Evolutionary conservation across 2,888 invertebrate species (phyloP).

Genomic region (Trilocha varians): DNA sequence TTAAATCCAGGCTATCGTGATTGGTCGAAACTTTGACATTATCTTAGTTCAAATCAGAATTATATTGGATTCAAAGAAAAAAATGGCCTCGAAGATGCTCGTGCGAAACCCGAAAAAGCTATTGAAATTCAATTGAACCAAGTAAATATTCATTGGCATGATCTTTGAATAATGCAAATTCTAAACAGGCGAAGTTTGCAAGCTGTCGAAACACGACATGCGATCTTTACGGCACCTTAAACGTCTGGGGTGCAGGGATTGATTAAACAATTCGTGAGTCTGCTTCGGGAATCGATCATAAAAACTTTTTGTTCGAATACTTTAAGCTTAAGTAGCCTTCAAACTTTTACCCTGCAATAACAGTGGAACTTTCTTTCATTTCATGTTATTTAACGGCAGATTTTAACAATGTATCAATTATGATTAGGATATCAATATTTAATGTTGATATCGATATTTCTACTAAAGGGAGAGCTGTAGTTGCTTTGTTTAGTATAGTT

Average conservation of each 20-base stretch:
- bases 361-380: not conserved
- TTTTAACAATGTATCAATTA: no score
- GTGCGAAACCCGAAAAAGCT: slow-evolving; percentile 16
- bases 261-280: not conserved
- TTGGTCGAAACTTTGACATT: slow-evolving; percentile 7
- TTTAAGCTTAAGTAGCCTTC: not conserved
- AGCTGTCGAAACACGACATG: slow-evolving; percentile 28
- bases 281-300: not conserved
- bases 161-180: slow-evolving; percentile 36
- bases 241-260: slow-evolving; percentile 5
- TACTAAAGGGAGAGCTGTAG: no score
- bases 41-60: slow-evolving; percentile 7
- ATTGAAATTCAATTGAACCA: slow-evolving; percentile 34
- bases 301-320: not conserved
- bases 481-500: no score
- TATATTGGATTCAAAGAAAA: slow-evolving; percentile 5
- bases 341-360: not conserved
- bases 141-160: slow-evolving; percentile 37
- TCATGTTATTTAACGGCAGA: no score
- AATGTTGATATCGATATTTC: no score
- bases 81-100: slow-evolving; percentile 12
- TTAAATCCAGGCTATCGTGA: slow-evolving; percentile 4
- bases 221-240: slow-evolving; percentile 18
- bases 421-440: no score
- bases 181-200: slow-evolving; percentile 28